Base-by-base conservation (phyloP, 2,113 vertebrate genomes). In the Tachycineta bicolor region DNA sequence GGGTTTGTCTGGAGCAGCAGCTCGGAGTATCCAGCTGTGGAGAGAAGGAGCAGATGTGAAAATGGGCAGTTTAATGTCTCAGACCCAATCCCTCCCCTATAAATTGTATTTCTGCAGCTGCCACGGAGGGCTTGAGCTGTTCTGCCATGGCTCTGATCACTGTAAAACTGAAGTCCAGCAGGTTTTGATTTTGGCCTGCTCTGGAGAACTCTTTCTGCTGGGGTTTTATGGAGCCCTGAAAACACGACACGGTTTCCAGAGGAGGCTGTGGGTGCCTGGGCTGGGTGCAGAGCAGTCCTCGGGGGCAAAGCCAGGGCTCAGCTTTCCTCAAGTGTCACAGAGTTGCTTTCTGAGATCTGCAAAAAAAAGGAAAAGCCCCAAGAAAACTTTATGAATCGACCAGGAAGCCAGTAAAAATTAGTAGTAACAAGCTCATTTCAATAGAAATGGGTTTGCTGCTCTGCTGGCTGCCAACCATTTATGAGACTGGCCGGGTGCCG, bases 401-500 rank as follows among this genome's bases (percentile, higher is more conserved):
- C 8, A 83, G 93, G 74, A 96, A 97, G 94, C 83, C 95, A 94
- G 97, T 95, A 94, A 97, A 92, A 97, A 95, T 96, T 82, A 95
- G 97, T 93, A 94, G 94, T 93, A 96, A 98, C 92, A 90, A 96
- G 93, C 97, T 97, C 81, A 78, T 97, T 97, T 97, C 80, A 91
- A 93, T 96, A 96, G 97, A 69, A 97, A 75, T 56, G 95, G 97
- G 92, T 94, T 96, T 77, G 91, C 74, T 95, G 96, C 97, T 97
- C 95, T 86, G 93, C 93, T 34, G 97, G 93, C 97, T 98, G 98
- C 98, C 98, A 98, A 95, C 95, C 97, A 58, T 98, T 98, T 97
- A 97, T 92, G 97, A 94, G 98, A 93, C 97, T 98, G 98, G 97
- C 97, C 33, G 83, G 56, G 71, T 96, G 97, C 97, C 96, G 97